phyloP scores from a whole-genome alignment of 37 sponge, comb jelly and placozoan species.

The Bolinopsis microptera region DNA sequence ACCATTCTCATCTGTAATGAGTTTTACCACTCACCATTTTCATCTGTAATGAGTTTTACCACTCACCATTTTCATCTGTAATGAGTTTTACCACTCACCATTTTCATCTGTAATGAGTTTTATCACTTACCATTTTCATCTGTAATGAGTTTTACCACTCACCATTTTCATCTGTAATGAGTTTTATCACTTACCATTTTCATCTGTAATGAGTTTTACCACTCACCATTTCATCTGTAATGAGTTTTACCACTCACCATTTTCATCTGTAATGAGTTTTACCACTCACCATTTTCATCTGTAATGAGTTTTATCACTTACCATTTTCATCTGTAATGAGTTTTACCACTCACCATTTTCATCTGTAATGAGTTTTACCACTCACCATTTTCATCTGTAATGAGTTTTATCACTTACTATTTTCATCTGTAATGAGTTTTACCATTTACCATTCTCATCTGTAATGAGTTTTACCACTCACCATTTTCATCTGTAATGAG shows the following conservation, averaged over 20 bases:
- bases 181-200: neutral
- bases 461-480: too few species aligned
- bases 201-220: neutral
- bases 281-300: neutral
- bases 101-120: neutral
- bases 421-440: neutral
- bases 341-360: too few species aligned
- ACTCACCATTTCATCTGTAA: too few species aligned
- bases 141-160: neutral
- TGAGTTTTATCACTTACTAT: neutral
- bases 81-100: neutral
- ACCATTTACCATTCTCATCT: neutral
- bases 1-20: neutral
- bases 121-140: too few species aligned
- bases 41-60: neutral
- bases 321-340: neutral
- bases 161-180: neutral
- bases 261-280: neutral
- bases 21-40: too few species aligned
- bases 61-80: neutral
- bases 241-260: too few species aligned
- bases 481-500: too few species aligned
- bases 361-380: too few species aligned
- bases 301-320: neutral
- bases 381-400: neutral